Evolutionary conservation across 2,797 vertebrate genomes (phyloP).

Genomic region (Rhabdophis nuchalis): DNA sequence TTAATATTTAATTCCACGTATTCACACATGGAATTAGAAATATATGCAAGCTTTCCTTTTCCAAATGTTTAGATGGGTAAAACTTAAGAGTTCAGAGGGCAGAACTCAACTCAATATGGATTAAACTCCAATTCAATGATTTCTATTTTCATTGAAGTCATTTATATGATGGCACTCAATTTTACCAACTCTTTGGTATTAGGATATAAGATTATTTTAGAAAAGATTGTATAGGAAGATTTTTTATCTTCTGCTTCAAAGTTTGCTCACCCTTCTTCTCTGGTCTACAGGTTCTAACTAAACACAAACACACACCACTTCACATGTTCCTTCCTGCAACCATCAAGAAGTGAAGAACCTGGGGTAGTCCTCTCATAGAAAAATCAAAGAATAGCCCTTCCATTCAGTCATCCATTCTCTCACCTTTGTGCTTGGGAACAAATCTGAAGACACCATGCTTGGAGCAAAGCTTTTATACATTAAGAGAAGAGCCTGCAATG

Average conservation of each 20-base stretch:
- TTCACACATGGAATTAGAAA: not conserved
- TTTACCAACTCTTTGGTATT: not conserved
- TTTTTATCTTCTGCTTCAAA: not conserved
- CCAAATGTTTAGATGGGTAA: not conserved
- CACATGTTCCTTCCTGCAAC: constrained; percentile 12
- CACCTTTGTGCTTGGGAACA: constrained; percentile 81
- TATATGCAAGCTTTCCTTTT: not conserved
- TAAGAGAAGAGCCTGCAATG: constrained; percentile 83
- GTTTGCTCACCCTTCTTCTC: not conserved
- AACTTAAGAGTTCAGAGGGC: not conserved
- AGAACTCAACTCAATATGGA: not conserved
- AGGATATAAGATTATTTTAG: not conserved
- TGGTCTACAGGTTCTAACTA: not conserved
- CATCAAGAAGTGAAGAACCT: constrained; percentile 7
- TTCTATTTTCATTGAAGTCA: not conserved
- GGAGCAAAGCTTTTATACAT: constrained; percentile 89
- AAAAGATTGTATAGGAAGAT: not conserved
- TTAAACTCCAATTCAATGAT: not conserved
- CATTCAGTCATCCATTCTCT: constrained; percentile 44
- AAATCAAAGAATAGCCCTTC: constrained; percentile 8
- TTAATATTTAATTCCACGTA: no score
- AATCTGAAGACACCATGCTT: constrained; percentile 78
- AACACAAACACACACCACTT: not conserved
- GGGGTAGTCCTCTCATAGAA: not conserved
- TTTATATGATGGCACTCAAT: not conserved